Conservation (phyloP, 2,888 invertebrate genomes). For the Phengaris arion region DNA sequence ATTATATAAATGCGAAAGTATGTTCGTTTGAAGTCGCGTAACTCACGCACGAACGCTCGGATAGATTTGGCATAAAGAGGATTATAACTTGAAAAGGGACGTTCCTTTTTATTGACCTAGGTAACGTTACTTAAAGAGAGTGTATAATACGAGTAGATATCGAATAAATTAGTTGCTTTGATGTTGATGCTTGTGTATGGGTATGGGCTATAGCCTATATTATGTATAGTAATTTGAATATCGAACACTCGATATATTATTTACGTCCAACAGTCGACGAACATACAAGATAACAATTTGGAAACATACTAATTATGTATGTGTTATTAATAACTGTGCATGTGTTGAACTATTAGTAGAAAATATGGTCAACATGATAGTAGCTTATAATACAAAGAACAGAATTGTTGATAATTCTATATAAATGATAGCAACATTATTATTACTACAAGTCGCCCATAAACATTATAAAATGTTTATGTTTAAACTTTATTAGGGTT, state of each 20-base stretch:
- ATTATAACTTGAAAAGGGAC: background rate
- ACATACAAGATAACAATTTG: background rate
- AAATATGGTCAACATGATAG: background rate
- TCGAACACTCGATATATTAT: background rate
- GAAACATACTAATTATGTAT: background rate
- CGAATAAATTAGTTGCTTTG: background rate
- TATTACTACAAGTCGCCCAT: too few species aligned
- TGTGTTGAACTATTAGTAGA: background rate
- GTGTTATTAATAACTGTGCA: background rate
- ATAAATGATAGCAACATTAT: too few species aligned
- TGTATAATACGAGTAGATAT: background rate
- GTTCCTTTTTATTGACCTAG: constrained; percentile 2
- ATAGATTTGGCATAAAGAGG: background rate
- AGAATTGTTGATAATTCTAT: background rate
- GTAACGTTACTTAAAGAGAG: background rate
- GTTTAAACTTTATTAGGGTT: too few species aligned
- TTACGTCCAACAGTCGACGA: background rate
- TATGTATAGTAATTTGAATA: constrained; percentile 6
- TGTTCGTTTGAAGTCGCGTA: background rate
- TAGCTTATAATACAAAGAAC: background rate
- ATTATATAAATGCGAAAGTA: constrained; percentile 17
- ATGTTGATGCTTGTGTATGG: background rate
- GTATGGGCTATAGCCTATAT: background rate
- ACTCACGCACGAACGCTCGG: background rate
- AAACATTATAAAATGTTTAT: too few species aligned